Evolutionary conservation across 2,888 invertebrate genomes (phyloP), one percentile per base, ranked within the genome.

Genomic region (Polyploca ridens): DNA sequence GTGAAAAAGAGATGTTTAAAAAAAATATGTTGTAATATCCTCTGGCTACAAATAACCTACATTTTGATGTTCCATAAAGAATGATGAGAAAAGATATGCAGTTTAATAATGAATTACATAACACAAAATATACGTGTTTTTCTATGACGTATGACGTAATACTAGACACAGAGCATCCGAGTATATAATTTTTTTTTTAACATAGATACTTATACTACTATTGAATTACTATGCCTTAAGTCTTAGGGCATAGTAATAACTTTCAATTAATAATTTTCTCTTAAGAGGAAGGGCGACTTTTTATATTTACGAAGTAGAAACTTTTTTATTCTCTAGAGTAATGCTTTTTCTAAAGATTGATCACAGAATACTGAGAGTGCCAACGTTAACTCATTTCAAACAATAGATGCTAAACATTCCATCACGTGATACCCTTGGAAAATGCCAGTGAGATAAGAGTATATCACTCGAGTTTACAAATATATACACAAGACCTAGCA

Each of bases 371-470:
- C 63, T 70, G 66, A 68, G 66, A 68, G 66, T 69, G 66, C 62
- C 7, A 54, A 16, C 69, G 19, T 27, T 27, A 27, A 27, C 27
- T 27, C 27, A 27, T 46, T 64, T 35, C 35, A 35, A 6, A 7
- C 35, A 71, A 75, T 71, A 72, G 71, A 77, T 74, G 73, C 76
- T 74, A 70, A 75, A 69, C 74, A 81, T 82, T 77, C 73, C 73
- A 74, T 65, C 73, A 76, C 74, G 72, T 66, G 78, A 49, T 70
- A 79, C 75, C 71, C 71, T 72, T 76, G 71, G 70, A 78, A 78
- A 76, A 75, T 79, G 66, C 75, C 74, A 75, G 79, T 78, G 7
- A 49, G 4, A 49, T 16, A 14, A 46, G 41, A 41, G 46, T 14
- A 4, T n/a, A 5, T 46, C 46, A 46, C 41, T 8, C 41, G 3